Base-by-base conservation (phyloP, 2,888 invertebrate species). In the Standfussiana lucernea region DNA sequence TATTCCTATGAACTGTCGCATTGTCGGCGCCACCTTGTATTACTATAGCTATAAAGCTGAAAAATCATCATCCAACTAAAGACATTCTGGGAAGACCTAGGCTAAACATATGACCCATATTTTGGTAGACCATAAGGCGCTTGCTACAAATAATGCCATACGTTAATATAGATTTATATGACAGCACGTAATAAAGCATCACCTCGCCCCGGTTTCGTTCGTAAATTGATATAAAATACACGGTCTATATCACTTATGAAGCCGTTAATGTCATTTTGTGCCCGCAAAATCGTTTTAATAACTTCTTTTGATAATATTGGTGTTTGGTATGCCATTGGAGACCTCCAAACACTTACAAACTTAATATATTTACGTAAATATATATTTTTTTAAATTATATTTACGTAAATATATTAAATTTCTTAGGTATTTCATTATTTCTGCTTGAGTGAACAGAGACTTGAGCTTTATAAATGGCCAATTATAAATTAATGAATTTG, bases 151-250 rank as follows among this genome's bases (percentile, higher is more conserved):
- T 50, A 50, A 50, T 50, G 50, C 50, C 50, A 11, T 18, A 35
- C 61, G 35, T 67, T 80, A 82, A 82, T 82, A 82, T n/a, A 82
- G 61, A 70, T 67, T 80, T 61, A 82, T 82, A 67, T 67, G 69
- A 47, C 73, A 53, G 32, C 21, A n/a, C 8, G 66, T 69, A 74
- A 80, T 84, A 76, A 80, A 81, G 78, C 72, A 76, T 73, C 64
- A 62, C 50, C 47, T n/a, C 18, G 75, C 67, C 61, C 53, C 62
- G 66, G 65, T 50, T 73, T 62, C 10, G 67, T 53, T 74, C 85
- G 66, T 82, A 85, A 85, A 85, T 82, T 82, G 65, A 72, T 70
- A 72, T 80, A 78, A 50, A 50, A n/a, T 47, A 50, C n/a, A 24
- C n/a, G 11, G 50, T 50, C 10, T 50, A 50, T 50, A 11, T 50